phyloP scores from a whole-genome alignment of 2,797 vertebrate species.

The Rhincodon typus region DNA sequence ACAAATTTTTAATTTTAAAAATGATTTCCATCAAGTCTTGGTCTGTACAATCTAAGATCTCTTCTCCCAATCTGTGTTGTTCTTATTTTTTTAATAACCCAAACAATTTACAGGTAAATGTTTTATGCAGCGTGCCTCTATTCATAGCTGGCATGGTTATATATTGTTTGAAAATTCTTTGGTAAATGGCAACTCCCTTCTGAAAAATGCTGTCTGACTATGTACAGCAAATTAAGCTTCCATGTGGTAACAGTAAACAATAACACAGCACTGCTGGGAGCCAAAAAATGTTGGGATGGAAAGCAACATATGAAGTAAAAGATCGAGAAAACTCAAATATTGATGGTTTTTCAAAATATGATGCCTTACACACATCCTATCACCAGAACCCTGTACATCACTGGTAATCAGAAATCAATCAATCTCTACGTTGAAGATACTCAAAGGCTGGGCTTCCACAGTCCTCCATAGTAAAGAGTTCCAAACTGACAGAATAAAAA shows the following conservation, averaged over 20 bases:
- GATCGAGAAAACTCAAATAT: background rate
- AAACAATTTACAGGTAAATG: background rate
- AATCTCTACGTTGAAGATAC: too few relatives aligned
- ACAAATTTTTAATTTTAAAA: background rate
- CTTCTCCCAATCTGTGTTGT: too few relatives aligned
- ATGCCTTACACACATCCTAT: background rate
- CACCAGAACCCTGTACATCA: too few relatives aligned
- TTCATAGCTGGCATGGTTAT: background rate
- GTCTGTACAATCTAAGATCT: background rate
- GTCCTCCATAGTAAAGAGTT: too few relatives aligned
- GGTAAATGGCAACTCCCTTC: background rate
- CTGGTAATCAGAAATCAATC: too few relatives aligned
- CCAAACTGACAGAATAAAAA: too few relatives aligned
- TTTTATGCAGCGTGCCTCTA: background rate
- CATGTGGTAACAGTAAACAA: background rate
- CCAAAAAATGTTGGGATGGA: background rate
- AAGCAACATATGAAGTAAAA: background rate
- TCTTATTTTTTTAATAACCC: background rate
- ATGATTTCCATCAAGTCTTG: background rate
- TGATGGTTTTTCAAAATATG: conserved; percentile 36
- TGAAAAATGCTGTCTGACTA: background rate
- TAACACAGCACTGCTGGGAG: background rate
- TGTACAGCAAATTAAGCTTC: background rate
- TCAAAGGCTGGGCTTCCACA: too few relatives aligned
- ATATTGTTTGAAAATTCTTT: background rate